Evolutionary conservation across 2,113 vertebrate genomes (phyloP), one percentile per base, ranked within the genome.

Genomic region (Crocuta crocuta): DNA sequence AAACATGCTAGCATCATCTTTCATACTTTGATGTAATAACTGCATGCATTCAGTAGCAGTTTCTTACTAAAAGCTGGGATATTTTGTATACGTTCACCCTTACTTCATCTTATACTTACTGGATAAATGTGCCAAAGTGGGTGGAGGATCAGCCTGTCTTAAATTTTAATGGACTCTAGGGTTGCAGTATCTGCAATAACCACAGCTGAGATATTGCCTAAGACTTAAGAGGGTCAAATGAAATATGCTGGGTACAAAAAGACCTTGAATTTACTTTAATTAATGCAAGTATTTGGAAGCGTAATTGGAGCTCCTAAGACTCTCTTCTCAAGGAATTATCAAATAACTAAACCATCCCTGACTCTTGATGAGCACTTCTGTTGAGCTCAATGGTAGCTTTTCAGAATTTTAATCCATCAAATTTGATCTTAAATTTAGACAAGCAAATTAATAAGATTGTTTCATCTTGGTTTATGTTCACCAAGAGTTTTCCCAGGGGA

Each of bases 391-490:
- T 48, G 23, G 55, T 68, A 78, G 31, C 15, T 85, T 81, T 88
- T 45, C 43, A 91, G 82, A 89, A 70, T 86, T 91, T 88, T 74
- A 33, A 79, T 50, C 11, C 2, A 85, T 68, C 71, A 80, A 58
- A 85, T 89, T 83, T 55, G 35, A 55, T 70, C 81, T 92, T 84
- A 88, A 63, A 81, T 80, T 48, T 89, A 50, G 31, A 71, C 2
- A 26, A 78, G 31, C 15, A 85, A 78, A 78, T 85, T 23, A 87
- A 82, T 80, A 24, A 31, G 7, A 93, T 78, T 70, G 43, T 26
- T 91, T 89, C 82, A 35, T 90, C 91, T 58, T 87, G 65, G 31
- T 80, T 76, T 71, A n/a, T 84, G 53, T 82, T 83, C 43, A 95
- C 28, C 21, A 68, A 58, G 61, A 63, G 55, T 31, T 94, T 45